phyloP scores from a whole-genome alignment of 1,140 invertebrate species.

The Drosophila sulfurigaster region DNA sequence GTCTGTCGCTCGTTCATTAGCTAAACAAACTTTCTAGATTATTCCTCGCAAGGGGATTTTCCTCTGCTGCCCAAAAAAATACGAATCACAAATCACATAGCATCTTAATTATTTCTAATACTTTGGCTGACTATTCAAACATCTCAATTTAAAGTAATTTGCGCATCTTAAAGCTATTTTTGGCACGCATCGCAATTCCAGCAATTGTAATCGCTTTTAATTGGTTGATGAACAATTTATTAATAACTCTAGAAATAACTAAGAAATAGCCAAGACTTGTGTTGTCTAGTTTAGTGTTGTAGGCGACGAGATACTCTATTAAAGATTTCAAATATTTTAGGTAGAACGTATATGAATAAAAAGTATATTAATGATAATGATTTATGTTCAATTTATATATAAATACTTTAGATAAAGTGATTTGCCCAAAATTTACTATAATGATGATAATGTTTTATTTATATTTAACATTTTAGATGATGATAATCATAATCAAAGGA shows the following conservation, averaged over 20 bases:
- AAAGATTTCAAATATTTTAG: no score
- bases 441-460: no score
- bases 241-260: conserved; percentile 22
- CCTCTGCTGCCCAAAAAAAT: conserved; percentile 9
- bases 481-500: no score
- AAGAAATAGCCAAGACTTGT: conserved; percentile 1
- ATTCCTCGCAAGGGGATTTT: conserved; percentile 27
- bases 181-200: conserved; percentile 17
- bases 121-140: conserved; percentile 35
- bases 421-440: no score
- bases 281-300: not conserved
- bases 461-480: no score
- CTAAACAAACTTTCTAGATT: conserved; percentile 36
- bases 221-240: conserved; percentile 26
- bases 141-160: conserved; percentile 48
- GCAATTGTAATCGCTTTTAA: conserved; percentile 45
- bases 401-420: no score
- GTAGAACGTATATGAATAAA: no score
- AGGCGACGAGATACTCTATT: conserved; percentile 6
- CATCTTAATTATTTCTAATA: conserved; percentile 30
- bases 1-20: conserved; percentile 31
- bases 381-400: no score
- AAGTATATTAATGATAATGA: no score
- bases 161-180: conserved; percentile 50
- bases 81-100: not conserved